Conservation (phyloP, 1,140 invertebrate species). For the Drosophila littoralis region DNA sequence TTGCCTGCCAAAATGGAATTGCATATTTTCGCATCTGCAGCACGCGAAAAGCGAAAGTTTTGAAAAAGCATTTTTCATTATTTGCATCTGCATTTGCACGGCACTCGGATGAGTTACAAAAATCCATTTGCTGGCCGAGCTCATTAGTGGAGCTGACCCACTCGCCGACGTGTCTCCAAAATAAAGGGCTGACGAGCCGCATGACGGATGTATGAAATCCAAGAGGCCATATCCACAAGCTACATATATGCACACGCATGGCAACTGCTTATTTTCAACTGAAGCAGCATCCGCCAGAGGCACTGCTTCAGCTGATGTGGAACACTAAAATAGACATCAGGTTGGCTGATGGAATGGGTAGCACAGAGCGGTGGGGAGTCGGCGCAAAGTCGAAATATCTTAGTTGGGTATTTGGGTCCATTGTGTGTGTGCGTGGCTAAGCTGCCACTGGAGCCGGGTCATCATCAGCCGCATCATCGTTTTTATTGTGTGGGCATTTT, state of each 20-base stretch:
- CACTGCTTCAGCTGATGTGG: conserved; percentile 28
- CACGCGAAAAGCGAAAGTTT: conserved; percentile 5
- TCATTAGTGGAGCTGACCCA: conserved; percentile 58
- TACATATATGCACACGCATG: neutral
- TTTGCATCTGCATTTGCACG: conserved; percentile 64
- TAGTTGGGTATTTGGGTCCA: conserved; percentile 15
- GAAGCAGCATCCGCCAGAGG: conserved; percentile 40
- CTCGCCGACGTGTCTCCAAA: conserved; percentile 13
- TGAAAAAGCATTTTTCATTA: conserved; percentile 32
- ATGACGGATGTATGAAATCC: conserved; percentile 54
- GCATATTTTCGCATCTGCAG: conserved; percentile 29
- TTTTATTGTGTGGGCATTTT: conserved; percentile 82
- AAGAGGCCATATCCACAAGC: conserved; percentile 22
- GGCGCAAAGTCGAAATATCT: conserved; percentile 14
- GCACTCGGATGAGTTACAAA: conserved; percentile 78
- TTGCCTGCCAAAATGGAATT: conserved; percentile 58
- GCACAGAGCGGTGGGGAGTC: neutral
- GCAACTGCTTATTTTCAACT: conserved; percentile 18
- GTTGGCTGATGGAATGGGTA: conserved; percentile 58
- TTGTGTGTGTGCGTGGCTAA: conserved; percentile 37
- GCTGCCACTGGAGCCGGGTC: conserved; percentile 23
- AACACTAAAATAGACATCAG: conserved; percentile 73
- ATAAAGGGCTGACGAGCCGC: conserved; percentile 25
- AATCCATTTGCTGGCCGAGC: conserved; percentile 74
- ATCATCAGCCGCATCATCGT: conserved; percentile 73